Evolutionary conservation across 2,113 vertebrate species (phyloP).

Genomic region (Pseudonaja textilis): DNA sequence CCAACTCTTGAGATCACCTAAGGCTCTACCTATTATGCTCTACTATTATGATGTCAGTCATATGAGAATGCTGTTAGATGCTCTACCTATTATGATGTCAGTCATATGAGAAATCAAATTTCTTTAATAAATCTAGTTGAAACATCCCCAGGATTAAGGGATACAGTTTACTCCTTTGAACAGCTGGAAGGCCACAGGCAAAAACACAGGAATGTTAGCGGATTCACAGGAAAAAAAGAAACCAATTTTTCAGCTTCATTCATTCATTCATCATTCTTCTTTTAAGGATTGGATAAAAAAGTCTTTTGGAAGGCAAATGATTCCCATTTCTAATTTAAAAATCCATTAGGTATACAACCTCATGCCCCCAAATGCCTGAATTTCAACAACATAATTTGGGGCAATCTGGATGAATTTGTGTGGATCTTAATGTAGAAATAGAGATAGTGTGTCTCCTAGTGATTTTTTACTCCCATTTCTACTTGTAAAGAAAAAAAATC

Average conservation of each 20-base stretch:
- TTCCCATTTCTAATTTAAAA: background rate
- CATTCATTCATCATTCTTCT: background rate
- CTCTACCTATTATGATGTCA: background rate
- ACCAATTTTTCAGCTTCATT: background rate
- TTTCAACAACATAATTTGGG: background rate
- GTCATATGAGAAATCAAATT: background rate
- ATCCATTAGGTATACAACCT: background rate
- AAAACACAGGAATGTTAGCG: background rate
- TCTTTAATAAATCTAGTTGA: background rate
- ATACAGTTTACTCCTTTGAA: background rate
- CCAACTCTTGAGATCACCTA: background rate
- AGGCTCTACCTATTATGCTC: background rate
- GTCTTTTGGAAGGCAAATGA: background rate
- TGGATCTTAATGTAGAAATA: background rate
- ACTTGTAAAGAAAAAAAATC: background rate
- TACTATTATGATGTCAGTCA: background rate
- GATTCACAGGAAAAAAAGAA: background rate
- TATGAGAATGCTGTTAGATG: background rate
- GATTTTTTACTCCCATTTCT: background rate
- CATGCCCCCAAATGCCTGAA: background rate
- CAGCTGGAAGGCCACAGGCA: background rate
- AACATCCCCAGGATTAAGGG: background rate
- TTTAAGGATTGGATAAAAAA: background rate
- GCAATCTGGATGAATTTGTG: background rate
- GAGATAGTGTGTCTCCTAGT: background rate